Conservation (phyloP, 2,888 invertebrate genomes). For the Apantesis nais region DNA sequence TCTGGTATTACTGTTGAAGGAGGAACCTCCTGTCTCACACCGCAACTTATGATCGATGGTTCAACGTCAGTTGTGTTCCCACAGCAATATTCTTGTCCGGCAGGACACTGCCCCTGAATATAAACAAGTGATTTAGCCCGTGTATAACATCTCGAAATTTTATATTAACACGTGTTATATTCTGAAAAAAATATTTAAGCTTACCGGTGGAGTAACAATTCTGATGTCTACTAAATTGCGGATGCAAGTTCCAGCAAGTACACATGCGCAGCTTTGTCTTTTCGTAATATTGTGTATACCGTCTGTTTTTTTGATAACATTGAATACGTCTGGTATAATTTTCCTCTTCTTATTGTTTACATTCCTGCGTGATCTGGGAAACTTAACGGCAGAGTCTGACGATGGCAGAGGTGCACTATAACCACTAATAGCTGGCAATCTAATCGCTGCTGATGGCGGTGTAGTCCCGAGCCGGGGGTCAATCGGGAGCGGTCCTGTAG, state of each 20-base stretch:
- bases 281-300: conserved; percentile 63
- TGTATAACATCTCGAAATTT: background rate
- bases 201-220: conserved; percentile 71
- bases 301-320: conserved; percentile 26
- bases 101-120: conserved; percentile 61
- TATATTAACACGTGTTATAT: background rate
- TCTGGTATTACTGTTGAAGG: conserved; percentile 63
- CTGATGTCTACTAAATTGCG: conserved; percentile 30
- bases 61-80: conserved; percentile 43
- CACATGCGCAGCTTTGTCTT: conserved; percentile 75
- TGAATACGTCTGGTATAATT: conserved; percentile 38
- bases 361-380: conserved; percentile 73
- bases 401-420: conserved; percentile 68
- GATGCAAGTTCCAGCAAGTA: conserved; percentile 63
- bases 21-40: conserved; percentile 70
- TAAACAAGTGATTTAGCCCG: background rate
- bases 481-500: conserved; percentile 76
- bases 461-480: conserved; percentile 80
- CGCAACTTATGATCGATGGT: conserved; percentile 68
- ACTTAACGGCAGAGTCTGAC: conserved; percentile 69
- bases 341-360: conserved; percentile 25
- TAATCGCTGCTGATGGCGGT: conserved; percentile 66
- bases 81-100: conserved; percentile 79
- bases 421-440: conserved; percentile 61
- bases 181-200: conserved; percentile 38